Base-by-base conservation (phyloP, 2,888 invertebrate species). In the Hermaeophaga mercurialis region DNA sequence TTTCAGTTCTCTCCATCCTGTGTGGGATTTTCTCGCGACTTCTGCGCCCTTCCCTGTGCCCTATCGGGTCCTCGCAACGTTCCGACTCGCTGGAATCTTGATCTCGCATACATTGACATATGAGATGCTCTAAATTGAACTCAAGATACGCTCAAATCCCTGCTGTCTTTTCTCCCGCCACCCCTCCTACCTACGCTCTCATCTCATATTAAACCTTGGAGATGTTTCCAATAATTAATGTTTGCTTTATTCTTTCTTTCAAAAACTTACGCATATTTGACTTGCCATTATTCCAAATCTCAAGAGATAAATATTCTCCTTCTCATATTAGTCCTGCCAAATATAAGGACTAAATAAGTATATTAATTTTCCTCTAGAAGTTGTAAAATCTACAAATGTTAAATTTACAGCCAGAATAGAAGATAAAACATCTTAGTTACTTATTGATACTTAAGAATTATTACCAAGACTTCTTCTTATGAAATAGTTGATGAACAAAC, bases 1-100 rank as follows among this genome's bases (percentile, higher is more conserved):
- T 75, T 76, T 74, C 74, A 66, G 73, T 71, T 71, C 72, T 70
- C 66, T 70, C 68, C 69, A 68, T 71, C 67, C 66, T 63, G 66
- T 64, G 64, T 67, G 63, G 64, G 66, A 65, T 66, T 67, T 65
- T 63, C 61, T 55, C 62, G 59, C 61, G 58, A 58, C 50, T 53
- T 58, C 43, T 57, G 53, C 63, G 48, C 58, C 56, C 62, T 55
- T 55, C 44, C 31, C 58, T 46, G 52, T 52, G 58, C 61, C 61
- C 50, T 65, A 69, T 62, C 62, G 44, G 62, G 61, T 58, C 60
- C 59, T 63, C 56, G 56, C 64, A 62, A 61, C 58, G 67, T 69
- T 66, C 68, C 70, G 71, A 66, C 69, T 63, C 62, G 63, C 58
- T 66, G 68, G 62, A 56, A 69, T 64, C 59, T 58, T 63, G 69